phyloP scores from a whole-genome alignment of 2,113 vertebrate species.

The Rhinoderma darwinii region DNA sequence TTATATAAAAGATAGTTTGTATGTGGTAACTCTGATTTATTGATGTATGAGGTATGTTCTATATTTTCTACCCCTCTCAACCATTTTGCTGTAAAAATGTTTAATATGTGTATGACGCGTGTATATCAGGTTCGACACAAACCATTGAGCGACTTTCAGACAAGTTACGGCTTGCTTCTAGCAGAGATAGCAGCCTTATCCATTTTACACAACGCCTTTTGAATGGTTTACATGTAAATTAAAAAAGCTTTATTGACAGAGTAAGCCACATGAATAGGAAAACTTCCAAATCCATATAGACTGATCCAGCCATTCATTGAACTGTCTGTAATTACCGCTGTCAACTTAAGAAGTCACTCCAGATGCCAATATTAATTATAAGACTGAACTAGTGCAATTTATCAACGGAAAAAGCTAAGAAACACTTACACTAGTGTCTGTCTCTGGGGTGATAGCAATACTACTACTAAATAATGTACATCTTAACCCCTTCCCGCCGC shows the following conservation, averaged over 20 bases:
- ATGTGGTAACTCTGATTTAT: not conserved
- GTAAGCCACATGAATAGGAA: not conserved
- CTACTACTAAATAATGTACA: not conserved
- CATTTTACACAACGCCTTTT: not conserved
- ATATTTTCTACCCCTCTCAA: not conserved
- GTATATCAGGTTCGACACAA: not conserved
- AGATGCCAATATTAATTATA: slow-evolving; percentile 23
- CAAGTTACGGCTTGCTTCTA: not conserved
- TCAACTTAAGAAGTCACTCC: not conserved
- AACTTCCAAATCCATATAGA: slow-evolving; percentile 27
- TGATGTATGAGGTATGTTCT: not conserved
- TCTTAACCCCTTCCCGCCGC: too few relatives aligned
- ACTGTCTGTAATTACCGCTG: slow-evolving; percentile 17
- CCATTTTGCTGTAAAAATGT: not conserved
- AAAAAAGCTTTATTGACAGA: slow-evolving; percentile 30
- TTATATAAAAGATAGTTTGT: not conserved
- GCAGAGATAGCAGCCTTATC: not conserved
- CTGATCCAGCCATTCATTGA: slow-evolving; percentile 27
- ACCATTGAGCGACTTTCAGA: not conserved
- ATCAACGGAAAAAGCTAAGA: not conserved
- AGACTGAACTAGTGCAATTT: not conserved
- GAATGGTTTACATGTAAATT: slow-evolving; percentile 17
- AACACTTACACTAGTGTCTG: not conserved
- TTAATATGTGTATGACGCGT: not conserved
- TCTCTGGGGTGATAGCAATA: not conserved